These are phyloP conservation scores for Scaptomyza tumidula DNA, from an alignment of 2,888 invertebrate species.

Conservation along the genomic window DNA sequence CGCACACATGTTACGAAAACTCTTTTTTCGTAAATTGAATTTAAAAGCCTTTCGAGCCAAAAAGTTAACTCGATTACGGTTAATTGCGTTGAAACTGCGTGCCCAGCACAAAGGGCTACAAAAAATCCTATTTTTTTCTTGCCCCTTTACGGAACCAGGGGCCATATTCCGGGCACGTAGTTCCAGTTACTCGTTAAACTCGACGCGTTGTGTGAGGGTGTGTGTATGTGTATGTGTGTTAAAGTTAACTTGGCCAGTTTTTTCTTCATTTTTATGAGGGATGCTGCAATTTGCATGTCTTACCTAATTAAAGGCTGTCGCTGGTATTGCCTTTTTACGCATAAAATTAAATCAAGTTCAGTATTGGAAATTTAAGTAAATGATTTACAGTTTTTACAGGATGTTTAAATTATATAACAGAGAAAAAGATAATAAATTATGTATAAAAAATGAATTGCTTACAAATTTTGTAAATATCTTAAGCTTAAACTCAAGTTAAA, in stretches of 20 bases:
- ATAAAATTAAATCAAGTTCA: not conserved
- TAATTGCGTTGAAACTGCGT: conserved; percentile 40
- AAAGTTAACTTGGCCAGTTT: not conserved
- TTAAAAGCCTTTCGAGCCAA: conserved; percentile 41
- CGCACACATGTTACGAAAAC: conserved; percentile 22
- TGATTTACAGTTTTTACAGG: too few species aligned
- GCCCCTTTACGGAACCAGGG: not conserved
- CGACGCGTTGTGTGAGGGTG: not conserved
- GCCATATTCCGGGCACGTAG: conserved; percentile 10
- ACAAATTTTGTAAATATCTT: not conserved
- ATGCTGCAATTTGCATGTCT: not conserved
- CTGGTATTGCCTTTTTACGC: not conserved
- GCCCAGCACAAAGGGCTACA: conserved; percentile 3
- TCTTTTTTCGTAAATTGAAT: conserved; percentile 54
- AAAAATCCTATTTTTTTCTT: conserved; percentile 10
- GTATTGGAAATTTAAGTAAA: not conserved
- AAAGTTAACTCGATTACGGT: conserved; percentile 57
- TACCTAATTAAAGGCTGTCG: not conserved
- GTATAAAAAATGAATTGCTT: too few species aligned
- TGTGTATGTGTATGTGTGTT: not conserved
- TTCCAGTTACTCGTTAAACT: conserved; percentile 8
- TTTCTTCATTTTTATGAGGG: not conserved
- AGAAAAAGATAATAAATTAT: too few species aligned
- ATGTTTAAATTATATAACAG: too few species aligned
- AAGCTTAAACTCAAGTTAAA: not conserved